phyloP scores from a whole-genome alignment of 1,140 invertebrate genomes.

The Drosophila funebris region DNA sequence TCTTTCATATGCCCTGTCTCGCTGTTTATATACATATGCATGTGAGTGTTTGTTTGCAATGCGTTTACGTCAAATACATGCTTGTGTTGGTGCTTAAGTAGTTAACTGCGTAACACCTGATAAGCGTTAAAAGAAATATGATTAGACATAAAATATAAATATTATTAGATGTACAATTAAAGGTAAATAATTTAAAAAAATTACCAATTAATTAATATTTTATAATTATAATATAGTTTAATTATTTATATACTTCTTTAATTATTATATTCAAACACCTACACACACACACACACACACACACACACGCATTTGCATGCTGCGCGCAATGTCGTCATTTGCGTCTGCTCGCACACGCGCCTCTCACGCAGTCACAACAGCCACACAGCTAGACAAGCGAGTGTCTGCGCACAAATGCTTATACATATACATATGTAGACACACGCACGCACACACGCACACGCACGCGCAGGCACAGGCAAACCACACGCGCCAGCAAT shows the following conservation, averaged over 20 bases:
- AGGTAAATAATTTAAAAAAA: neutral
- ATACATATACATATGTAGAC: no score
- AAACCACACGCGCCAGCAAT: slow-evolving; percentile 34
- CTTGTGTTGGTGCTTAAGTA: slow-evolving; percentile 1
- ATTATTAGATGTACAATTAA: neutral
- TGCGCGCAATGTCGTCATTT: slow-evolving; percentile 10
- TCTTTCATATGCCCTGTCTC: slow-evolving; percentile 24
- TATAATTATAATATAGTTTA: neutral
- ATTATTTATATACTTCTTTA: neutral
- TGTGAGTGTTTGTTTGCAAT: slow-evolving; percentile 2
- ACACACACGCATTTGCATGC: neutral
- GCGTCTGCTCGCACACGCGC: slow-evolving; percentile 24
- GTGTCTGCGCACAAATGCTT: slow-evolving; percentile 7
- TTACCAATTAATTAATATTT: no score
- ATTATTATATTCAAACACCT: neutral
- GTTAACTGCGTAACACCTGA: slow-evolving; percentile 1
- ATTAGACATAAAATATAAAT: neutral
- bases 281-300: neutral
- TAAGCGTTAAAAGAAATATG: neutral
- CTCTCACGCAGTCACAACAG: slow-evolving; percentile 1
- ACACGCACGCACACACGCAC: slow-evolving; percentile 6
- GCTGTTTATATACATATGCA: slow-evolving; percentile 4
- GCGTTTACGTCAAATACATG: slow-evolving; percentile 4
- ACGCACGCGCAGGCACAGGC: neutral
- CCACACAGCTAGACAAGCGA: slow-evolving; percentile 7